phyloP scores from a whole-genome alignment of 2,113 vertebrate genomes.

The Microtus ochrogaster region DNA sequence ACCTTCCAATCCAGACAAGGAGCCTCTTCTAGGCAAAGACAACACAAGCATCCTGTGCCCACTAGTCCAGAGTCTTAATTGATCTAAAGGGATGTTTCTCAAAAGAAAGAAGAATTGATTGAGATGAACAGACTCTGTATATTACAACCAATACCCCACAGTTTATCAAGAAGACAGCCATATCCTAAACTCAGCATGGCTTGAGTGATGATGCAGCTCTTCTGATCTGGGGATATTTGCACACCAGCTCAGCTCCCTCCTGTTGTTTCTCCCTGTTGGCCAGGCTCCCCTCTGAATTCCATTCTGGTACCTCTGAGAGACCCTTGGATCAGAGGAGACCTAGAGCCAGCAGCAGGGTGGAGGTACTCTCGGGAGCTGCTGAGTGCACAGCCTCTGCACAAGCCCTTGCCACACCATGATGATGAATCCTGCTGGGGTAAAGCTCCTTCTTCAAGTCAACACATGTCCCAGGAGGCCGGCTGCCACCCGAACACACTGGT shows the following conservation, averaged over 20 bases:
- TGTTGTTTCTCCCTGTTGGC: neutral
- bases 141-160: neutral
- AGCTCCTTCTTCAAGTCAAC: slow-evolving; percentile 11
- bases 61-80: neutral
- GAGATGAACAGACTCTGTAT: neutral
- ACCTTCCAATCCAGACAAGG: neutral
- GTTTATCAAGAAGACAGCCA: neutral
- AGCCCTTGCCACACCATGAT: neutral
- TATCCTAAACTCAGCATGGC: neutral
- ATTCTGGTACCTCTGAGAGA: neutral
- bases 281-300: neutral
- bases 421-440: neutral
- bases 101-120: slow-evolving; percentile 29
- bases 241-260: neutral
- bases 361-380: neutral
- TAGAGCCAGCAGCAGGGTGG: neutral
- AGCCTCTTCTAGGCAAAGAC: neutral
- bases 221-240: neutral
- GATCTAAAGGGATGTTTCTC: neutral
- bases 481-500: neutral
- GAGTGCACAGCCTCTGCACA: neutral
- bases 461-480: neutral
- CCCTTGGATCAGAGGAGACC: neutral
- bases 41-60: neutral
- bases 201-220: neutral